These are phyloP conservation scores for Achroia grisella DNA, from an alignment of 1,140 invertebrate species.

Conservation along the genomic window DNA sequence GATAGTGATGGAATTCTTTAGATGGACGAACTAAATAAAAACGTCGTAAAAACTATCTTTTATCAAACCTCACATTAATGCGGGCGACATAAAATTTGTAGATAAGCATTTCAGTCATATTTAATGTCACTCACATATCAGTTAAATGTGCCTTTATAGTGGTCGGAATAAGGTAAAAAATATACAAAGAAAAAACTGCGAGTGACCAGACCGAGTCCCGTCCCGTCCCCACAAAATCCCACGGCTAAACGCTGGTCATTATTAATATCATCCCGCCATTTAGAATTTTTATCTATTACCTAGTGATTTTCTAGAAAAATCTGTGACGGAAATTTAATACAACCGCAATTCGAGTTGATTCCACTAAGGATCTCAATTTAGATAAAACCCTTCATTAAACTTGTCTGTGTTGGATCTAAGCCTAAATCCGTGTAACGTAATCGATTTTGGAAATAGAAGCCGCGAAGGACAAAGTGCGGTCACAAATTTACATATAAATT, in stretches of 20 bases:
- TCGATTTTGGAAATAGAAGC: conserved; percentile 65
- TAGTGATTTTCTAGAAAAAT: not conserved
- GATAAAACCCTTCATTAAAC: conserved; percentile 64
- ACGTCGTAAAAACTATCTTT: conserved; percentile 26
- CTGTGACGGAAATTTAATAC: conserved; percentile 22
- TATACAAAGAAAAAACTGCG: no score
- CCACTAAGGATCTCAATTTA: conserved; percentile 48
- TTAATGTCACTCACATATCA: not conserved
- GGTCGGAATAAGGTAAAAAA: no score
- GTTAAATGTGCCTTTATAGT: no score
- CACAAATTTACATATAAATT: conserved; percentile 71
- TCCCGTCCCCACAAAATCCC: no score
- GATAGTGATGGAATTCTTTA: conserved; percentile 35
- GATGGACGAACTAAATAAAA: conserved; percentile 27
- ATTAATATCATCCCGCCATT: no score
- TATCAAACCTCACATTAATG: conserved; percentile 28
- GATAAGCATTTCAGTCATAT: conserved; percentile 15
- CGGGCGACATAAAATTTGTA: conserved; percentile 21
- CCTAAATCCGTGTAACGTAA: conserved; percentile 62
- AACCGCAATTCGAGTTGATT: conserved; percentile 55
- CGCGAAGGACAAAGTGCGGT: conserved; percentile 66
- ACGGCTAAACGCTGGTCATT: no score
- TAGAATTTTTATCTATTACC: no score
- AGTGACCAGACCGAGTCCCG: no score
- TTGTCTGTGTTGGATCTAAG: conserved; percentile 61